Evolutionary conservation across 1,140 invertebrate species (phyloP).

Genomic region (Drosophila prosaltans): DNA sequence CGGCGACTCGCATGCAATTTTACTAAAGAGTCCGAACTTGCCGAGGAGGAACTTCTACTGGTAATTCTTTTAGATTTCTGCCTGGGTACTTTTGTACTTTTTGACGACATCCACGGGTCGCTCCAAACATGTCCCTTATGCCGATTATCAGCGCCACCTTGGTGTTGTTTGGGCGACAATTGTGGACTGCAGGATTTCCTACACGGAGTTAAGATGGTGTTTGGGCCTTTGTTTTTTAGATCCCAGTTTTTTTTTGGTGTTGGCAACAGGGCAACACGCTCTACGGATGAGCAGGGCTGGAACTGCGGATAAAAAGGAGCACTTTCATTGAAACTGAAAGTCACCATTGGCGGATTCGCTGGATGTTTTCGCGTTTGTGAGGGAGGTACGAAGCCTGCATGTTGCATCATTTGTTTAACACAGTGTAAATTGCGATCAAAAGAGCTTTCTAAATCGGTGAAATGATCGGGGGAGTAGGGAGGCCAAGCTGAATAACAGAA

Average conservation of each 20-base stretch:
- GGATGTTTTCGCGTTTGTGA: background rate
- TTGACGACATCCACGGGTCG: background rate
- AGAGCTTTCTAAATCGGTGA: background rate
- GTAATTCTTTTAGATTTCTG: background rate
- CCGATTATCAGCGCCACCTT: background rate
- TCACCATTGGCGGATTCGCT: background rate
- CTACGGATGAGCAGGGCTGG: background rate
- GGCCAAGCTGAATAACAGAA: conserved; percentile 3
- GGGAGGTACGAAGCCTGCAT: conserved; percentile 11
- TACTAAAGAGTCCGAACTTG: background rate
- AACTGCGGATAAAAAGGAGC: conserved; percentile 41
- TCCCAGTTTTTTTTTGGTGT: background rate
- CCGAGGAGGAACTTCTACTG: background rate
- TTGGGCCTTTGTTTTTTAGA: background rate
- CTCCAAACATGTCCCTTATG: background rate
- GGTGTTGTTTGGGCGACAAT: background rate
- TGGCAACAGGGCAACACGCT: conserved; percentile 19
- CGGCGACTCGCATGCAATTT: background rate
- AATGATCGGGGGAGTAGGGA: background rate
- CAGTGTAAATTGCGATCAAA: conserved; percentile 15
- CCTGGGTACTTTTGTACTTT: background rate
- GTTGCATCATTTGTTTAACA: conserved; percentile 11
- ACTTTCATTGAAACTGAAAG: conserved; percentile 7
- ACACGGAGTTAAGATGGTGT: background rate
- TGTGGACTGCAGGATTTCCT: too few species aligned